Conservation (phyloP, 37 sponge, comb jelly and placozoan genomes). For the Oopsacas minuta region DNA sequence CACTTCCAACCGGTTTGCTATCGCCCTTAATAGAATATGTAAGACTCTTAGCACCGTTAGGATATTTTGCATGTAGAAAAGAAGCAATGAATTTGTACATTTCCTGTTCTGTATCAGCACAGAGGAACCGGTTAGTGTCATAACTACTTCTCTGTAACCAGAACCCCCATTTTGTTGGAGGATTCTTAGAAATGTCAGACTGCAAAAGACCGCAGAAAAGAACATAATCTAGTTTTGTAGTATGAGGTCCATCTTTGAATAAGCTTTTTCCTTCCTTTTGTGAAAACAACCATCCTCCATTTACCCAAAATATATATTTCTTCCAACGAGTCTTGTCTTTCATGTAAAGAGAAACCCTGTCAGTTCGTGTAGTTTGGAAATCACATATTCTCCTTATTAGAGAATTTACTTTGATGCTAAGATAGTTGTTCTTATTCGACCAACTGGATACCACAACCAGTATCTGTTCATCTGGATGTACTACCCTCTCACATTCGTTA, state of each 20-base stretch:
- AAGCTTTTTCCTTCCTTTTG: not conserved
- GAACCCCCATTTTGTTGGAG: not conserved
- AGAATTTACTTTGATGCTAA: not conserved
- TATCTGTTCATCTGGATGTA: not conserved
- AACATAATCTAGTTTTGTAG: not conserved
- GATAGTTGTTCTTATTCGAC: constrained; percentile 16
- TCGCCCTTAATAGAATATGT: not conserved
- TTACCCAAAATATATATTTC: not conserved
- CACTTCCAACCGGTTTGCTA: not conserved
- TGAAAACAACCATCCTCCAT: not conserved
- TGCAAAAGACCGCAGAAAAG: not conserved
- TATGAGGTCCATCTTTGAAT: constrained; percentile 4
- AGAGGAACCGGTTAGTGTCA: constrained; percentile 33
- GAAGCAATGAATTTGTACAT: constrained; percentile 39
- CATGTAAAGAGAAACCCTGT: constrained; percentile 4
- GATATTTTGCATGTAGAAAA: constrained; percentile 42
- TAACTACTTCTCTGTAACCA: not conserved
- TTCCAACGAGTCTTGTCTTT: constrained; percentile 17
- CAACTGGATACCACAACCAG: not conserved
- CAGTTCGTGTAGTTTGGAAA: not conserved
- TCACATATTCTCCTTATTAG: not conserved
- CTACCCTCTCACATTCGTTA: not conserved
- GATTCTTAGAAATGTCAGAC: not conserved
- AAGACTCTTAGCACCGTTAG: not conserved
- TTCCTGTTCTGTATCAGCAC: constrained; percentile 64